Evolutionary conservation across 1,140 invertebrate species (phyloP), one percentile per base, ranked within the genome.

Genomic region (Lithobius niger): DNA sequence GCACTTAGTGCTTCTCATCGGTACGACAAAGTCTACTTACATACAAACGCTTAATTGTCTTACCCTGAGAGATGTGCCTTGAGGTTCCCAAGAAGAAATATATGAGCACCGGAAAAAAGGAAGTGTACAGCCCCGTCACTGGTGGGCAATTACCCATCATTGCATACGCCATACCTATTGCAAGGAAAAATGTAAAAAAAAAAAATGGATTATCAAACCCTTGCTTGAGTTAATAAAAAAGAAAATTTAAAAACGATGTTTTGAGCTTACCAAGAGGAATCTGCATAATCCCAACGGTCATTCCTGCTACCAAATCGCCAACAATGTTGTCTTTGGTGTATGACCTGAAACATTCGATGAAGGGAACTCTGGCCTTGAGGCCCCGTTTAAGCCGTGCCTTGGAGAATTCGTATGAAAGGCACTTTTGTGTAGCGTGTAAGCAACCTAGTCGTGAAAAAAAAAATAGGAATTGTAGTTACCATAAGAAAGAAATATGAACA

Each of bases 71-170:
- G 18, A 90, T 81, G 63, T 97, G 93, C 47, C 79, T 78, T 1
- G 92, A 96, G 6, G 92, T 95, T 26, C 91, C 93, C 54, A 97
- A 79, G 44, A 97, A 71, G 52, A 86, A 79, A 68, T 97, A 97
- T 3, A 94, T 74, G 0, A 97, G 67, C 0, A 90, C 83, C 2
- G 92, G 89, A 71, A 96, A 94, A 63, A 97, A 89, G 0, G 90
- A 91, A 78, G 92, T 92, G 69, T 96, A 96, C 2, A 97, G 79
- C 3, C 94, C 94, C 54, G 84, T 80, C 25, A 95, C 83, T 0
- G 93, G 86, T 0, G 85, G 83, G 0, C 95, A 80, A 57, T 84
- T 84, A 0, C 86, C 88, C 45, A 97, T 68, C 50, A 96, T 70
- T 3, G 88, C 87, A 73, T 96, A 97, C 0, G 88, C 89, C 83